Evolutionary conservation across 2,113 vertebrate genomes (phyloP), one percentile per base, ranked within the genome.

Genomic region (Saccopteryx leptura): DNA sequence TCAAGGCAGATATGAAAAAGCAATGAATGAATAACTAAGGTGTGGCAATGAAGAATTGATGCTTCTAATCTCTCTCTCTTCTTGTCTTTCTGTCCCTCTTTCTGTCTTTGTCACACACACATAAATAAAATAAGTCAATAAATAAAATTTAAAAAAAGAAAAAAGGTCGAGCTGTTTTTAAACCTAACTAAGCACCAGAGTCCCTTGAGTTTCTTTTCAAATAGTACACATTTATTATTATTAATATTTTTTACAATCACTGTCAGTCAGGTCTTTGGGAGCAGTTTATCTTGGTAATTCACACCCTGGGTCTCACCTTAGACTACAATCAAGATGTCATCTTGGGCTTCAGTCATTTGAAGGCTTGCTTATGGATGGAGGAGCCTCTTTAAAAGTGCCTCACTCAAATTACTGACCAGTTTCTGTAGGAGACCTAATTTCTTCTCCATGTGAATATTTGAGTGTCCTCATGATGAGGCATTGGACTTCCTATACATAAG

Each of bases 151-250:
- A 39, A 39, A 39, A 39, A 39, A 39, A 39, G 56, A 86, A 71
- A 61, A 87, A n/a, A 65, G 7, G 8, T 39, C 71, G 50, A 82
- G 24, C 72, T 48, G 23, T 93, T 71, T 71, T 17, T 69, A 93
- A 88, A 88, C 9, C 33, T 54, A 68, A 68, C 0, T 17, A 72
- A 74, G 48, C 24, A 88, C 72, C 84, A 74, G 63, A 61, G 9
- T 81, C 24, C 54, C 39, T 87, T 54, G n/a, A 72, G n/a, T 54
- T 81, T 81, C n/a, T 88, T 88, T 81, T 63, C 28, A 72, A 93
- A 63, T 78, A 81, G 56, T 65, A 74, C 81, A 74, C 2, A 4
- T 66, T 68, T 58, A 33, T 82, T 72, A 74, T 68, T 26, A 60
- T 68, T 58, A 33, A 78, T 72, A 74, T 74, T 26, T 50, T 66